These are phyloP conservation scores for Nematostella vectensis DNA, from an alignment of 92 coral and sea anemone species.

Conservation along the genomic window DNA sequence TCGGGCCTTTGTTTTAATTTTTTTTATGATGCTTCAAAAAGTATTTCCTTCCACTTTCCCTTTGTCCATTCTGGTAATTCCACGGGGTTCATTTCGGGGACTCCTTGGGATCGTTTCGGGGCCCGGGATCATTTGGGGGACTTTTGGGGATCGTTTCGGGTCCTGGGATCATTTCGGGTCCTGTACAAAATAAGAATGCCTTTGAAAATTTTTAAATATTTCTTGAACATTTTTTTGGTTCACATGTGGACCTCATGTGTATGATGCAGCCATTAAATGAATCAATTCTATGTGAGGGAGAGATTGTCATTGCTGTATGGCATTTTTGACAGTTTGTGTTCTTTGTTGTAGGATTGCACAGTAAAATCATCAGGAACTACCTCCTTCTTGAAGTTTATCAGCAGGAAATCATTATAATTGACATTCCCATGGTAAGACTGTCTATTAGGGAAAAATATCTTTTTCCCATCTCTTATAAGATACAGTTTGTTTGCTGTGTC, in stretches of 20 bases:
- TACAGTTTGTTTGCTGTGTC: conserved; percentile 8
- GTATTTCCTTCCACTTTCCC: too few species aligned
- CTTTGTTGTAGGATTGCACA: conserved; percentile 25
- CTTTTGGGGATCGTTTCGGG: too few species aligned
- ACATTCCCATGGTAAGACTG: conserved; percentile 15
- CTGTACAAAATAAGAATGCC: too few species aligned
- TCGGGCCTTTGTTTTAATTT: too few species aligned
- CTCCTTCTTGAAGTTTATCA: conserved; percentile 30
- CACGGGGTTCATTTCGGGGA: too few species aligned
- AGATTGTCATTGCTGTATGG: background rate
- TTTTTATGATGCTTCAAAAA: too few species aligned
- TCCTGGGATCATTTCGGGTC: too few species aligned
- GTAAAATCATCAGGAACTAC: conserved; percentile 20
- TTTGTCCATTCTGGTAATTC: too few species aligned
- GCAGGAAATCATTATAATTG: conserved; percentile 14
- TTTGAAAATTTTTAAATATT: too few species aligned
- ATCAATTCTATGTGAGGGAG: conserved; percentile 9
- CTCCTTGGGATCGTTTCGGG: too few species aligned
- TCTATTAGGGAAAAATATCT: conserved; percentile 28
- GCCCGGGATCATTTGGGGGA: too few species aligned
- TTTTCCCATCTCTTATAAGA: conserved; percentile 33
- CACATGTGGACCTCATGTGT: conserved; percentile 6
- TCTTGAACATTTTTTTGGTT: conserved; percentile 3
- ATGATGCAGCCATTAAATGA: conserved; percentile 14
- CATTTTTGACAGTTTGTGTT: conserved; percentile 27